Base-by-base conservation (phyloP, 2,113 vertebrate species). In the Oncorhynchus keta region DNA sequence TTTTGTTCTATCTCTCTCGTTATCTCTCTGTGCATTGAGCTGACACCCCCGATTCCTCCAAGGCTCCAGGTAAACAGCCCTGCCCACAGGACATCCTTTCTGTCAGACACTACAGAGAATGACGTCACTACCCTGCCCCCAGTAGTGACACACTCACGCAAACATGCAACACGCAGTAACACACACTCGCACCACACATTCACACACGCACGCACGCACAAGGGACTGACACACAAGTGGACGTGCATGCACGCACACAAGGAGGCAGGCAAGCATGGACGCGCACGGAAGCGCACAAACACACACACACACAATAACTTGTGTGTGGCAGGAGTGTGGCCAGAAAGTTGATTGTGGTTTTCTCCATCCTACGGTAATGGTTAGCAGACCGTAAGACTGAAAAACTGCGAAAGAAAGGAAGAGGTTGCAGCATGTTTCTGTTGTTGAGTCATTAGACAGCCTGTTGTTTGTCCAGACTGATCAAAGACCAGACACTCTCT, bases 261-360 rank as follows among this genome's bases (percentile, higher is more conserved):
- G 69, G 64, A 74, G 9, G 51, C 57, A 45, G 59, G 32, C 32
- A 35, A 35, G 32, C 32, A 35, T 35, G 32, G 32, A 35, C 5
- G 32, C 1, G 32, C 59, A 75, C 35, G 35, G 66, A 69, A 24
- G 48, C 22, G 32, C 20, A 39, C 30, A 71, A 35, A 72, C 28
- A 78, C 24, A 77, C 28, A 78, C 24, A 77, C n/a, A 78, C 11
- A 77, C 11, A 72, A 5, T 48, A 3, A 66, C 39, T 13, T 55
- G 49, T 55, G 49, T 55, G 49, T 55, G 49, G 12, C 16, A 18
- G 49, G 16, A 55, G 12, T 16, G 39, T 45, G 39, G 49, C 49
- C 49, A 16, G 49, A 55, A 16, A 55, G 49, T 55, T 55, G 16
- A 55, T 55, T 55, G 49, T 5, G 12, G 49, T 55, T 55, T 55